phyloP scores from a whole-genome alignment of 2,797 vertebrate genomes.

The Notoglanidium macrostoma region DNA sequence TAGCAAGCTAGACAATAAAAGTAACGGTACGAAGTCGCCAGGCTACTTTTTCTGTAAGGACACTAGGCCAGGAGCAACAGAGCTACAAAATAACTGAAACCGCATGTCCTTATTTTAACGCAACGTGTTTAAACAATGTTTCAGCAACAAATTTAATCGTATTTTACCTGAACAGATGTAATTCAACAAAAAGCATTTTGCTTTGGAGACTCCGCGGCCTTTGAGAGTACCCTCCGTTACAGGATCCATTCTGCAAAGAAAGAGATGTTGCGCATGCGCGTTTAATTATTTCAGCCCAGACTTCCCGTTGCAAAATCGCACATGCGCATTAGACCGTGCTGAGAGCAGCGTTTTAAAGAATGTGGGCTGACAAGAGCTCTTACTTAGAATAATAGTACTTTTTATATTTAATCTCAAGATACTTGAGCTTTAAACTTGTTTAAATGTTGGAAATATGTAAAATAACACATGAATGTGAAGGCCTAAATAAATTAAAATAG shows the following conservation, averaged over 20 bases:
- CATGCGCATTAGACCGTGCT: conserved; percentile 40
- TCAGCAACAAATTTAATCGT: not conserved
- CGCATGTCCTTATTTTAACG: not conserved
- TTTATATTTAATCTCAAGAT: not conserved
- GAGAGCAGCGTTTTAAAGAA: not conserved
- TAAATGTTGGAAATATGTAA: not conserved
- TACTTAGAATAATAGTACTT: not conserved
- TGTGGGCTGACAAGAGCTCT: no score
- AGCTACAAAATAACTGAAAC: not conserved
- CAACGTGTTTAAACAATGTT: not conserved
- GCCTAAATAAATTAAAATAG: not conserved
- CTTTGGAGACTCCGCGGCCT: not conserved
- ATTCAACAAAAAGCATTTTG: not conserved
- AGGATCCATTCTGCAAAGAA: not conserved
- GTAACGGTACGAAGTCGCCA: not conserved
- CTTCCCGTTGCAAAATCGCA: not conserved
- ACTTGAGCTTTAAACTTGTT: not conserved
- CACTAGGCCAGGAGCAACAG: not conserved
- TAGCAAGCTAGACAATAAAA: not conserved
- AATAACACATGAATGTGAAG: not conserved
- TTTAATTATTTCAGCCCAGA: not conserved
- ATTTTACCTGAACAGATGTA: conserved; percentile 35
- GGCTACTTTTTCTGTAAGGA: not conserved
- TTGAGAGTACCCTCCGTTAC: not conserved
- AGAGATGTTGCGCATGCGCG: conserved; percentile 41